A percentile compares a stretch with the other conserved stretches of the same genome.
Conservation (phyloP, 2,888 invertebrate species). For the Craniophora ligustri region DNA sequence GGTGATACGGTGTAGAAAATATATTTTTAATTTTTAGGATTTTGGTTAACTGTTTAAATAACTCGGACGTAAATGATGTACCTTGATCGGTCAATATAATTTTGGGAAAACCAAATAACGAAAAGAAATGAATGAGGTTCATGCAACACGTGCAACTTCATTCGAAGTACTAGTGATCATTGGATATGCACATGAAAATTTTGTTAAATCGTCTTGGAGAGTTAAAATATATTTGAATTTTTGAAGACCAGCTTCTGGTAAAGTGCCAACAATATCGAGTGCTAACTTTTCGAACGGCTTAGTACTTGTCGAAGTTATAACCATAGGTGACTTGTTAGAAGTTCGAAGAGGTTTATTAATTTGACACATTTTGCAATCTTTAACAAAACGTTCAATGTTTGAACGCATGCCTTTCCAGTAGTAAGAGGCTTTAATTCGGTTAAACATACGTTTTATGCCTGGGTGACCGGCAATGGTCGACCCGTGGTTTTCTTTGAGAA, state of each 20-base stretch:
- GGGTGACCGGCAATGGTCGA: conserved; percentile 14
- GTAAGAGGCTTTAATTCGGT: conserved; percentile 12
- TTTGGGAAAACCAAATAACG: conserved; percentile 6
- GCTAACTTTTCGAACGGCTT: conserved; percentile 6
- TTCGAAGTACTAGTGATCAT: background rate
- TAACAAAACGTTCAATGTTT: conserved; percentile 18
- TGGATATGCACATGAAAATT: conserved; percentile 10
- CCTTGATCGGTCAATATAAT: conserved; percentile 1
- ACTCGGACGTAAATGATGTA: background rate
- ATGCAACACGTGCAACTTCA: no score
- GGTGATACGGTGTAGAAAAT: conserved; percentile 8
- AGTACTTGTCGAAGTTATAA: conserved; percentile 6
- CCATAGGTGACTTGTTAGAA: conserved; percentile 15
- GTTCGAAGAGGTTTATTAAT: conserved; percentile 21
- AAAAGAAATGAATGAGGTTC: conserved; percentile 12
- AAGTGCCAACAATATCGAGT: conserved; percentile 10
- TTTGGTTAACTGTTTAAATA: background rate
- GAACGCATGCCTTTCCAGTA: conserved; percentile 24
- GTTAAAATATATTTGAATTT: conserved; percentile 11
- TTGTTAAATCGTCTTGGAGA: conserved; percentile 12
- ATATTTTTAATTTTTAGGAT: conserved; percentile 1
- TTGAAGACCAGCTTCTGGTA: conserved; percentile 1
- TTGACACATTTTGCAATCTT: conserved; percentile 17
- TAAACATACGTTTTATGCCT: conserved; percentile 12
- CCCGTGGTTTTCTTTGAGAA: conserved; percentile 15